Percentiles rank a stretch among this genome's conserved stretches.
Evolutionary conservation across 2,888 invertebrate genomes (phyloP).

Genomic region (Limnephilus marmoratus): DNA sequence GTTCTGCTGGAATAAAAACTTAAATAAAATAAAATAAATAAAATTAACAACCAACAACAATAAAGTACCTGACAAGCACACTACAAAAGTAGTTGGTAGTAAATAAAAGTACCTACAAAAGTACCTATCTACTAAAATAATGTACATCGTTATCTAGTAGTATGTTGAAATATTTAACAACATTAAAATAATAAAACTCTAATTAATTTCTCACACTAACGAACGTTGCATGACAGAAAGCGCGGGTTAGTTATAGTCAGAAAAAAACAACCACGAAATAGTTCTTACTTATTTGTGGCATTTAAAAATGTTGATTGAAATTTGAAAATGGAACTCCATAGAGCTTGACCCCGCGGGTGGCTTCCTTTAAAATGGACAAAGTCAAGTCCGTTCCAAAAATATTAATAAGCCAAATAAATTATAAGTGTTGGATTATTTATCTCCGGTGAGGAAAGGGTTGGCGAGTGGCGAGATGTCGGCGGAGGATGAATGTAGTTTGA

Average conservation of each 20-base stretch:
- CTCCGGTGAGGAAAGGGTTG: constrained; percentile 42
- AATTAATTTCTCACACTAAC: constrained; percentile 28
- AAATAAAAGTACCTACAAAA: too few relatives aligned
- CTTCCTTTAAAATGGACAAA: constrained; percentile 25
- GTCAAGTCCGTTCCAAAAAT: constrained; percentile 28
- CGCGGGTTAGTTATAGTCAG: background rate
- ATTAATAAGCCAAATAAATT: constrained; percentile 47
- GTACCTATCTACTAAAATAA: too few relatives aligned
- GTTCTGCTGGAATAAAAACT: too few relatives aligned
- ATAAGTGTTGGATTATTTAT: constrained; percentile 22
- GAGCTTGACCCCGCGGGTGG: constrained; percentile 34
- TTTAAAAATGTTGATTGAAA: constrained; percentile 41
- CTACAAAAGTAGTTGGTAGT: too few relatives aligned
- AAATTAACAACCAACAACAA: too few relatives aligned
- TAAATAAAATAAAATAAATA: too few relatives aligned
- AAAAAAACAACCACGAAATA: background rate
- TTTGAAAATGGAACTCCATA: constrained; percentile 13
- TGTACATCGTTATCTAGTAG: too few relatives aligned
- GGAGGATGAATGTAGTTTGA: constrained; percentile 29
- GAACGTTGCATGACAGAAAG: constrained; percentile 18
- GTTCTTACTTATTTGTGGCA: background rate
- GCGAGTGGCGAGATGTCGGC: constrained; percentile 14
- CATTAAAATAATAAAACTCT: background rate
- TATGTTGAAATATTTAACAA: background rate
- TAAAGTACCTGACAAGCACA: background rate